Conservation (phyloP, 2,797 vertebrate species). For the Chelon labrosus region DNA sequence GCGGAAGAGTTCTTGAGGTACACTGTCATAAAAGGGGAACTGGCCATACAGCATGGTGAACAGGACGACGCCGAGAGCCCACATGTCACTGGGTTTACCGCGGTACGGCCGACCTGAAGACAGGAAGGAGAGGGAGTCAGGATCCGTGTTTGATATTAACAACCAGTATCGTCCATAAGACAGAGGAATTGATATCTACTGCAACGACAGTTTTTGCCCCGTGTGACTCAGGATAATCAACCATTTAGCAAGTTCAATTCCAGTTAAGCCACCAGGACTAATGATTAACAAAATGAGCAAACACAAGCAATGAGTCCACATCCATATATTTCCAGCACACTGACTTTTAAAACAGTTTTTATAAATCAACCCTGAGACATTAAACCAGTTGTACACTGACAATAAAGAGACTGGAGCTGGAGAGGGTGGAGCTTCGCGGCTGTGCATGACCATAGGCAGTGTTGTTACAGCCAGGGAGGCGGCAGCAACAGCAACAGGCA, state of each 20-base stretch:
- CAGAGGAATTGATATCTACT: constrained; percentile 1
- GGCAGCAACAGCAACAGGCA: constrained; percentile 74
- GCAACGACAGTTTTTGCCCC: constrained; percentile 9
- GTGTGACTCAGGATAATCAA: constrained; percentile 38
- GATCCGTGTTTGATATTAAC: constrained; percentile 5
- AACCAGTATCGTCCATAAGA: not conserved
- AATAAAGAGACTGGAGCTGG: constrained; percentile 31
- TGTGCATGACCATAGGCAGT: constrained; percentile 68
- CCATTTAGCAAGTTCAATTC: constrained; percentile 20
- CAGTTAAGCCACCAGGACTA: constrained; percentile 16
- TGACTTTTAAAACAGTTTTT: constrained; percentile 9
- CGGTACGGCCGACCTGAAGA: constrained; percentile 93
- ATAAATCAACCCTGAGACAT: constrained; percentile 11
- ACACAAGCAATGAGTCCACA: constrained; percentile 20
- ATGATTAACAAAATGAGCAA: constrained; percentile 57
- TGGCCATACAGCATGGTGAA: constrained; percentile 99
- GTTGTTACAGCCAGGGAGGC: constrained; percentile 72
- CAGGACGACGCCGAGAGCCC: constrained; percentile 97
- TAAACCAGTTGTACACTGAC: constrained; percentile 21
- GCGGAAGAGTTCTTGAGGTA: constrained; percentile 99
- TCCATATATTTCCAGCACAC: constrained; percentile 1
- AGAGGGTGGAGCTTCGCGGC: constrained; percentile 46
- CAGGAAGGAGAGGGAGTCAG: not conserved
- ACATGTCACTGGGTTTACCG: constrained; percentile 99
- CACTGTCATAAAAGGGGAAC: constrained; percentile 99